phyloP scores from a whole-genome alignment of 2,797 vertebrate genomes.

The Momotus momota region DNA sequence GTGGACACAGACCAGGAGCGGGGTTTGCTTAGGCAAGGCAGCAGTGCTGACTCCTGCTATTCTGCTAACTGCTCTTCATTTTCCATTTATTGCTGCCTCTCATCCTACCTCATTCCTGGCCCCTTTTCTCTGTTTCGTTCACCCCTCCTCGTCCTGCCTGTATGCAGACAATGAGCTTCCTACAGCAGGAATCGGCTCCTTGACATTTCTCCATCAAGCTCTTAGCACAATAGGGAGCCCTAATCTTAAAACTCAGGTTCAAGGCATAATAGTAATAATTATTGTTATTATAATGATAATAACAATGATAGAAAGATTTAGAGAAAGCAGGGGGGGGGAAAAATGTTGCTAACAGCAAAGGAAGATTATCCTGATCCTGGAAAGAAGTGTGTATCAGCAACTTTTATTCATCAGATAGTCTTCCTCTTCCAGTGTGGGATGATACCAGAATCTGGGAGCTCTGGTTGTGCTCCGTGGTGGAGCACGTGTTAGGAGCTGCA shows the following conservation, averaged over 20 bases:
- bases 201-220: background rate
- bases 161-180: background rate
- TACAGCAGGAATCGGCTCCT: background rate
- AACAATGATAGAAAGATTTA: conserved; percentile 61
- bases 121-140: background rate
- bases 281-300: conserved; percentile 61
- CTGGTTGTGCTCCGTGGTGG: background rate
- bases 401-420: background rate
- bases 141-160: conserved; percentile 37
- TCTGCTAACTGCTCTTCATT: conserved; percentile 20
- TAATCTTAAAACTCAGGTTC: conserved; percentile 30
- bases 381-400: conserved; percentile 55
- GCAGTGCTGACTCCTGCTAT: conserved; percentile 60
- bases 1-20: conserved; percentile 57
- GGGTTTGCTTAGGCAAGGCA: conserved; percentile 68
- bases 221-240: conserved; percentile 20
- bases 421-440: background rate
- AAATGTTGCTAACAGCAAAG: conserved; percentile 36
- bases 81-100: background rate
- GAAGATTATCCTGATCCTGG: conserved; percentile 57
- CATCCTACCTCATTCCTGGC: conserved; percentile 51
- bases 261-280: conserved; percentile 45
- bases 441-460: background rate
- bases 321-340: background rate
- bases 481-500: background rate